Evolutionary conservation across 2,888 invertebrate species (phyloP), one percentile per base, ranked within the genome.

Genomic region (Sesia apiformis): DNA sequence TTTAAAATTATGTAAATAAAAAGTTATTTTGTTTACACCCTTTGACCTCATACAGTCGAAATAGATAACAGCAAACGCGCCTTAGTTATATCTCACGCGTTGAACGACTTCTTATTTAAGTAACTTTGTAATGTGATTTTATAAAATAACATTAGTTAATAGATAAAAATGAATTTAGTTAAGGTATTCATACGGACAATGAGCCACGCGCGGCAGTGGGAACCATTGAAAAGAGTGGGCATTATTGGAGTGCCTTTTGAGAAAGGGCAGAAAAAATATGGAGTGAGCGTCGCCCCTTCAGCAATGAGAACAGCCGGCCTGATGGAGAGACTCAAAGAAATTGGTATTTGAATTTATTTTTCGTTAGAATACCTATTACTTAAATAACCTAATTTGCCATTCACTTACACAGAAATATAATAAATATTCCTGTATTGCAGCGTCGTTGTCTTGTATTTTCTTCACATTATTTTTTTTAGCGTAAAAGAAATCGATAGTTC

Each of bases 181-280:
- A 86, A 76, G 74, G 66, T 77, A 53, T 69, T 82, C 58, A 66
- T 72, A 60, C 72, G 86, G 62, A 83, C 69, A 54, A 81, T 87
- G 81, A 84, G 80, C 61, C 69, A 72, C 52, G 55, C 52, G 53
- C 73, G 69, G 61, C 76, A 74, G 60, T 80, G 74, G 78, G 65
- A 75, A 58, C 75, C 81, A 3, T 64, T 85, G 62, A 71, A 73
- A 42, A 91, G 89, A 81, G 90, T 95, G 52, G 95, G 95, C 49
- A 90, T 96, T 64, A 83, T 95, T 55, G 95, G 95, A n/a, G 95
- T 95, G 42, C 95, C 95, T 4, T 95, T 95, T 70, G 92, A 93
- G 63, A 94, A 94, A 70, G 95, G 95, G 0, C 95, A 95, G 78
- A 88, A 85, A 60, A 94, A 93, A 72, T 84, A 87, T 64, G 96